Evolutionary conservation across 2,888 invertebrate species (phyloP).

Genomic region (Drosophila pseudotalamancana): DNA sequence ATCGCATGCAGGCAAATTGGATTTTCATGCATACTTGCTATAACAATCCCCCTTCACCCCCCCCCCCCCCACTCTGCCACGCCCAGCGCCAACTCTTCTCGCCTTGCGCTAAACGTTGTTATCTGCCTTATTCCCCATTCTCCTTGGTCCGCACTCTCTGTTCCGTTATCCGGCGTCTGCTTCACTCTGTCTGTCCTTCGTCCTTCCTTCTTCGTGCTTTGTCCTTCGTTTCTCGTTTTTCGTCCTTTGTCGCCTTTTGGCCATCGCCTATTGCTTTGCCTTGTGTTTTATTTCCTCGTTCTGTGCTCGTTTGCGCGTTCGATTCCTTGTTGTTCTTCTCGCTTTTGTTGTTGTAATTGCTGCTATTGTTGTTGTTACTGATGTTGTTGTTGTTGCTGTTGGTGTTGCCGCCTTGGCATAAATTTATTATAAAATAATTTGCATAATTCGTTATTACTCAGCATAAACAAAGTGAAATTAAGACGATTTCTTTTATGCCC

Average conservation of each 20-base stretch:
- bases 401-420: slow-evolving; percentile 62
- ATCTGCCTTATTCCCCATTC: slow-evolving; percentile 64
- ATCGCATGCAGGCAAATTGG: slow-evolving; percentile 71
- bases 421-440: slow-evolving; percentile 81
- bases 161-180: too few relatives aligned
- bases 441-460: slow-evolving; percentile 80
- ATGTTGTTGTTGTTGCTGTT: slow-evolving; percentile 17
- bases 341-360: slow-evolving; percentile 6
- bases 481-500: slow-evolving; percentile 74
- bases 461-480: slow-evolving; percentile 81
- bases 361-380: slow-evolving; percentile 26
- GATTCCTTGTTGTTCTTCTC: slow-evolving; percentile 36
- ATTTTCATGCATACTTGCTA: slow-evolving; percentile 78
- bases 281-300: slow-evolving; percentile 67
- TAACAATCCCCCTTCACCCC: slow-evolving; percentile 56
- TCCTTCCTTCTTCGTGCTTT: not conserved
- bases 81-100: slow-evolving; percentile 59
- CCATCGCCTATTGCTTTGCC: slow-evolving; percentile 43
- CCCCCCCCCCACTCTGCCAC: not conserved
- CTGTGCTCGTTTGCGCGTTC: slow-evolving; percentile 73
- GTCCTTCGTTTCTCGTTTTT: not conserved
- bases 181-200: not conserved
- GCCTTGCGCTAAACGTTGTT: slow-evolving; percentile 72
- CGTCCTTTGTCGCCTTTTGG: slow-evolving; percentile 8
- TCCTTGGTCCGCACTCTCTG: too few relatives aligned